These are phyloP conservation scores for Heterochromis multidens DNA, from an alignment of 2,113 vertebrate genomes.

Conservation along the genomic window DNA sequence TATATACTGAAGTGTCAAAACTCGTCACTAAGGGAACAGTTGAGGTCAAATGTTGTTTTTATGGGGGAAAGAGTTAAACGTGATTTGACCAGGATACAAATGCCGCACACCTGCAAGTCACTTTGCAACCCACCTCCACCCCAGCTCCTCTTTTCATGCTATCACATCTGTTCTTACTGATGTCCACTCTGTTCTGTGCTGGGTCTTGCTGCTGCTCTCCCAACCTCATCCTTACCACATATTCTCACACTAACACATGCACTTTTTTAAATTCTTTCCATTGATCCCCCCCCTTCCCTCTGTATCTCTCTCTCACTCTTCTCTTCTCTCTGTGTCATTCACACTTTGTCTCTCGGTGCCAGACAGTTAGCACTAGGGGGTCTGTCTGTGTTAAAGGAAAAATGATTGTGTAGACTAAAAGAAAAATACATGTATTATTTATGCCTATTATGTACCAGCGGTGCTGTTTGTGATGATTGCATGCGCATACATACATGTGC, in stretches of 20 bases:
- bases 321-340: neutral
- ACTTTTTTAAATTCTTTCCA: neutral
- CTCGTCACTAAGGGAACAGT: neutral
- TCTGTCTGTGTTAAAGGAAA: slow-evolving; percentile 52
- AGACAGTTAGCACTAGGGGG: slow-evolving; percentile 46
- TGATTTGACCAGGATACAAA: neutral
- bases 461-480: neutral
- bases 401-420: slow-evolving; percentile 52
- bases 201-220: neutral
- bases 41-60: neutral
- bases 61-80: neutral
- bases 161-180: neutral
- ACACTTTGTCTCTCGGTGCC: neutral
- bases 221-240: neutral
- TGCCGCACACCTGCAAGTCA: neutral
- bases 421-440: slow-evolving; percentile 51
- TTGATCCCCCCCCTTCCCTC: neutral
- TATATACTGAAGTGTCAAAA: neutral
- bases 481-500: neutral
- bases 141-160: neutral
- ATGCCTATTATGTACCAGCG: slow-evolving; percentile 12
- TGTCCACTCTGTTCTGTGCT: neutral
- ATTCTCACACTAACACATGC: neutral
- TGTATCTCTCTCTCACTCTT: neutral
- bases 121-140: neutral